phyloP scores from a whole-genome alignment of 2,888 invertebrate genomes.

The Prosopocoilus inquinatus region DNA sequence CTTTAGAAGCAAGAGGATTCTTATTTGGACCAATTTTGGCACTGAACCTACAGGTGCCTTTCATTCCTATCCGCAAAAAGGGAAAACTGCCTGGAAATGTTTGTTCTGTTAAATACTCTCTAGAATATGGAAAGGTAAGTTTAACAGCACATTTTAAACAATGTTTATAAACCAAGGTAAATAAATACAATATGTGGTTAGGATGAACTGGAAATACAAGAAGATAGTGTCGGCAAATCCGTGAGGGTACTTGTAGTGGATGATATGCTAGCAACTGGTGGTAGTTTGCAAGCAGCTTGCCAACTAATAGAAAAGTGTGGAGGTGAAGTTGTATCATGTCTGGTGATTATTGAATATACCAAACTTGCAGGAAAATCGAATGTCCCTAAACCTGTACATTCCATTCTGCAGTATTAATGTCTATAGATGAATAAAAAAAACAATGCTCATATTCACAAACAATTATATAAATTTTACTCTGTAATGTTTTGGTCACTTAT shows the following conservation, averaged over 20 bases:
- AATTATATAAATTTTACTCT: no score
- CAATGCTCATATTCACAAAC: no score
- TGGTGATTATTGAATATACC: conserved; percentile 78
- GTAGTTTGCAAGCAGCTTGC: conserved; percentile 73
- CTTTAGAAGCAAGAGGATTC: conserved; percentile 92
- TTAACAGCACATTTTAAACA: background rate
- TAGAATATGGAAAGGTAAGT: conserved; percentile 78
- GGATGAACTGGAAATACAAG: conserved; percentile 88
- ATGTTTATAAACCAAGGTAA: conserved; percentile 19
- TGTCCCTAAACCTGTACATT: conserved; percentile 65
- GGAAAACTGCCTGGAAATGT: conserved; percentile 93
- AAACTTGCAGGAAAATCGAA: conserved; percentile 71
- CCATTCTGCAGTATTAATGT: conserved; percentile 58
- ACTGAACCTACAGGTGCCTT: conserved; percentile 73
- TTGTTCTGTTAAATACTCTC: conserved; percentile 63
- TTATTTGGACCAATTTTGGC: conserved; percentile 87
- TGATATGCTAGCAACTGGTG: conserved; percentile 95
- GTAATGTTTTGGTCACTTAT: no score
- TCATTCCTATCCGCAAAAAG: conserved; percentile 90
- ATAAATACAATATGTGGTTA: conserved; percentile 46
- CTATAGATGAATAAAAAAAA: no score
- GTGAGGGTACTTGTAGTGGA: conserved; percentile 85
- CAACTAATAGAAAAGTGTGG: conserved; percentile 63
- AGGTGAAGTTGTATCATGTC: conserved; percentile 66
- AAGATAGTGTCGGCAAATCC: conserved; percentile 63